A percentile compares a stretch with the other conserved stretches of the same genome.
phyloP scores from a whole-genome alignment of 2,888 invertebrate species.

The Acanthosepion pharaonis region DNA sequence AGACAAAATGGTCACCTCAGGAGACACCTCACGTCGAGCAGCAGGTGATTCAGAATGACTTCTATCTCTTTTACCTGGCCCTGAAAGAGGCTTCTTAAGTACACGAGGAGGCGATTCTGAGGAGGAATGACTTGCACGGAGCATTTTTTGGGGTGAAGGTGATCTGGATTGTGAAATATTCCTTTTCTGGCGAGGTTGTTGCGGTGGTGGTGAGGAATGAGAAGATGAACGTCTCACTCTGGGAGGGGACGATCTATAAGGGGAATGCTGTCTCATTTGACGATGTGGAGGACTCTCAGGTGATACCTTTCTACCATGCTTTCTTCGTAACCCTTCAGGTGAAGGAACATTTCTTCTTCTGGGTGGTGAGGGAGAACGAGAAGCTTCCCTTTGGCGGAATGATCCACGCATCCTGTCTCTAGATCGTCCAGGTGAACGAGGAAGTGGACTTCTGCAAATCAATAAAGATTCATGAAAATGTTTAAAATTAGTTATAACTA shows the following conservation, averaged over 20 bases:
- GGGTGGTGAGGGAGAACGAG: slow-evolving; percentile 52
- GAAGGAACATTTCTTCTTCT: slow-evolving; percentile 51
- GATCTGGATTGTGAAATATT: slow-evolving; percentile 47
- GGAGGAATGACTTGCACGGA: slow-evolving; percentile 33
- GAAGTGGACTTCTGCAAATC: slow-evolving; percentile 49
- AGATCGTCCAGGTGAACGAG: slow-evolving; percentile 3
- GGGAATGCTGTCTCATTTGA: slow-evolving; percentile 47
- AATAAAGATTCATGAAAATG: background rate
- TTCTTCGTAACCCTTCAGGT: slow-evolving; percentile 47
- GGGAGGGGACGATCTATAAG: slow-evolving; percentile 36
- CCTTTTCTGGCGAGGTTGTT: slow-evolving; percentile 35
- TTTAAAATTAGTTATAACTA: background rate
- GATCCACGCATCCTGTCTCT: slow-evolving; percentile 47
- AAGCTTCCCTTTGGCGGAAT: slow-evolving; percentile 38
- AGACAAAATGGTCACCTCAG: background rate
- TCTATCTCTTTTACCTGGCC: background rate
- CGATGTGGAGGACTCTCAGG: slow-evolving; percentile 47
- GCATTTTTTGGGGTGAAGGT: slow-evolving; percentile 39
- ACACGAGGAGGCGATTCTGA: slow-evolving; percentile 46
- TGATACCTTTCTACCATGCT: slow-evolving; percentile 46
- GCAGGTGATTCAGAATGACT: slow-evolving; percentile 45
- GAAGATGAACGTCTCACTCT: slow-evolving; percentile 36
- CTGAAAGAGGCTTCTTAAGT: slow-evolving; percentile 21
- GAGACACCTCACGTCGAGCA: background rate
- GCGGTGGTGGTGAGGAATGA: slow-evolving; percentile 43